These are phyloP conservation scores for Synanthedon myopaeformis DNA, from an alignment of 2,888 invertebrate species.

Conservation along the genomic window DNA sequence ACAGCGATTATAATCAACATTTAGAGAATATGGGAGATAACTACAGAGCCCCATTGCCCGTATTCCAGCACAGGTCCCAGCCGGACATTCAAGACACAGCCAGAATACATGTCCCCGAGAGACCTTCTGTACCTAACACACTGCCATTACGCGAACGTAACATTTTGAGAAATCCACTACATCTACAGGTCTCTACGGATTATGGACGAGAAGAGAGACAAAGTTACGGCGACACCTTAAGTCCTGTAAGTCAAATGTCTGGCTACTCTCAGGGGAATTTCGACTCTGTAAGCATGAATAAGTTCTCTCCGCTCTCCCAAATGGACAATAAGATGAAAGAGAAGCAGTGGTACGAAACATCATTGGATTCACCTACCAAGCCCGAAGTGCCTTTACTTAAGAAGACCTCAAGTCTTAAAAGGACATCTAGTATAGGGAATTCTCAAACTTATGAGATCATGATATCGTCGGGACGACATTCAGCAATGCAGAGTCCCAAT, in stretches of 20 bases:
- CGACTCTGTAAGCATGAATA: constrained; percentile 54
- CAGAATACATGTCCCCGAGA: constrained; percentile 38
- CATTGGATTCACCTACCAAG: constrained; percentile 70
- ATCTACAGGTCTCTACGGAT: constrained; percentile 57
- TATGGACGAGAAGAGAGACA: constrained; percentile 40
- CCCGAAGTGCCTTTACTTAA: constrained; percentile 38
- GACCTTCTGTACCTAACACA: constrained; percentile 48
- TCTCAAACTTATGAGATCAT: constrained; percentile 62
- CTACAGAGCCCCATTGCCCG: constrained; percentile 36
- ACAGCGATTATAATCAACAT: constrained; percentile 62
- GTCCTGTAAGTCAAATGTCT: constrained; percentile 56
- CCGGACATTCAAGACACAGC: constrained; percentile 50
- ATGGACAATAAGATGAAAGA: constrained; percentile 59
- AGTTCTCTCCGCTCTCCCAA: constrained; percentile 55
- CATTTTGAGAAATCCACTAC: constrained; percentile 41
- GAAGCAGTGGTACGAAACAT: constrained; percentile 79
- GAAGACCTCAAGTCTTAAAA: constrained; percentile 57
- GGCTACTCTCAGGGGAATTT: constrained; percentile 48
- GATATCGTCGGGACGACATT: constrained; percentile 55
- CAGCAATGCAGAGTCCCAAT: constrained; percentile 55
- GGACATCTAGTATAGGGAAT: constrained; percentile 68
- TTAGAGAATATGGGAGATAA: constrained; percentile 48
- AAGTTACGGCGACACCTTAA: constrained; percentile 42
- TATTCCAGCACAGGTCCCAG: constrained; percentile 55
- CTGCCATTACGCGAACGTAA: constrained; percentile 54